Conservation (phyloP, 2,113 vertebrate genomes). For the Pygoscelis adeliae region DNA sequence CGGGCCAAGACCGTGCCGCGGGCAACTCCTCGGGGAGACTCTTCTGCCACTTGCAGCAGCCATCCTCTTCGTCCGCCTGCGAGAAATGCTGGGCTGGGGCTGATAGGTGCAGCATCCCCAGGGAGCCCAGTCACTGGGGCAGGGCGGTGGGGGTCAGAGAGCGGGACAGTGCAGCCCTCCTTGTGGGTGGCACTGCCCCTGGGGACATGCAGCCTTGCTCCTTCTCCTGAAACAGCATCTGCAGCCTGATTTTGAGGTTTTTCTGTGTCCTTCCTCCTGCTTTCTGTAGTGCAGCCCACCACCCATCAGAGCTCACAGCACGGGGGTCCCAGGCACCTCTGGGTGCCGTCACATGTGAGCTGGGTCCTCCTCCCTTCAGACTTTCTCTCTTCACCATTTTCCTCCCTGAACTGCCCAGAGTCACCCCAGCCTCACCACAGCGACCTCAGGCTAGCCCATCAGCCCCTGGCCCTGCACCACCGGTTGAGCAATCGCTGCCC, state of each 20-base stretch:
- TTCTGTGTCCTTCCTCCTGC: not conserved
- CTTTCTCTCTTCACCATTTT: not conserved
- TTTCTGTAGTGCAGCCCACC: not conserved
- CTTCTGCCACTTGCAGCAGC: not conserved
- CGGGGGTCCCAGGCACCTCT: accelerated
- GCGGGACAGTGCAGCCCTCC: not conserved
- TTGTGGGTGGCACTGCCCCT: not conserved
- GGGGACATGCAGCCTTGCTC: not conserved
- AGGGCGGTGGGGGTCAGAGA: not conserved
- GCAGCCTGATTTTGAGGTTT: not conserved
- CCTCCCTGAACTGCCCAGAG: not conserved
- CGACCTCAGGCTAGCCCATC: accelerated
- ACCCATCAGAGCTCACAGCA: not conserved
- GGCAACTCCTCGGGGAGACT: not conserved
- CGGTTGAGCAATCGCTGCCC: not conserved
- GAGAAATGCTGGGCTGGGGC: not conserved
- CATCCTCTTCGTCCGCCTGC: not conserved
- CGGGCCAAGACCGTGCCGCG: not conserved
- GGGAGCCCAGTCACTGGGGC: accelerated
- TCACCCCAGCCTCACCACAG: accelerated
- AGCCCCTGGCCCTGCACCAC: not conserved
- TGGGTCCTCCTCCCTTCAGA: not conserved
- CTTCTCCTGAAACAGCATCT: not conserved
- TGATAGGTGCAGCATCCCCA: not conserved
- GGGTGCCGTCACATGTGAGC: accelerated